Evolutionary conservation across 2,797 vertebrate species (phyloP).

Genomic region (Phalloptychus januarius): DNA sequence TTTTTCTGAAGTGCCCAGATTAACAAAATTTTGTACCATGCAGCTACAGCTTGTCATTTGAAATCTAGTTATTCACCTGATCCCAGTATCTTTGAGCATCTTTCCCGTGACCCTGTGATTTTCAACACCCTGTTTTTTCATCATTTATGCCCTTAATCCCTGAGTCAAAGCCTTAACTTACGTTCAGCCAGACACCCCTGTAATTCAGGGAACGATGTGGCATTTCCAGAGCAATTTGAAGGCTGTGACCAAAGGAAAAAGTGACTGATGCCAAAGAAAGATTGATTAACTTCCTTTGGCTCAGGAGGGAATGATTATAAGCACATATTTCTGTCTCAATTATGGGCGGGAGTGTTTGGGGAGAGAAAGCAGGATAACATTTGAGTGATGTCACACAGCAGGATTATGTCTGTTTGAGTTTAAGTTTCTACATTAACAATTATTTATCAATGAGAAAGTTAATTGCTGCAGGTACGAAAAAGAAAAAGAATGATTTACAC

Average conservation of each 20-base stretch:
- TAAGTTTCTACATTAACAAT: conserved; percentile 35
- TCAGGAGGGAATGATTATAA: conserved; percentile 34
- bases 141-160: conserved; percentile 17
- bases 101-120: not conserved
- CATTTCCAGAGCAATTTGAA: conserved; percentile 40
- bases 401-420: conserved; percentile 27
- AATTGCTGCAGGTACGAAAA: conserved; percentile 3
- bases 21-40: not conserved
- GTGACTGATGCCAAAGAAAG: conserved; percentile 42
- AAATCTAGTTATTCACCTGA: not conserved
- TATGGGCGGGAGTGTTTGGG: conserved; percentile 32
- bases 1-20: not conserved
- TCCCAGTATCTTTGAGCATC: not conserved
- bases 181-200: conserved; percentile 20
- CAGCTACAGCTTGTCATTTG: not conserved
- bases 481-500: conserved; percentile 11
- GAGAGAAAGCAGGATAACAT: conserved; percentile 42
- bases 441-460: conserved; percentile 13
- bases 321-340: conserved; percentile 46
- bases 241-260: conserved; percentile 54
- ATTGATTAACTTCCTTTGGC: conserved; percentile 49
- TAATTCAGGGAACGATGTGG: conserved; percentile 39
- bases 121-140: not conserved
- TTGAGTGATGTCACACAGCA: conserved; percentile 32
- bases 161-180: conserved; percentile 27